Evolutionary conservation across 2,113 vertebrate genomes (phyloP), one percentile per base, ranked within the genome.

Genomic region (Callionymus lyra): DNA sequence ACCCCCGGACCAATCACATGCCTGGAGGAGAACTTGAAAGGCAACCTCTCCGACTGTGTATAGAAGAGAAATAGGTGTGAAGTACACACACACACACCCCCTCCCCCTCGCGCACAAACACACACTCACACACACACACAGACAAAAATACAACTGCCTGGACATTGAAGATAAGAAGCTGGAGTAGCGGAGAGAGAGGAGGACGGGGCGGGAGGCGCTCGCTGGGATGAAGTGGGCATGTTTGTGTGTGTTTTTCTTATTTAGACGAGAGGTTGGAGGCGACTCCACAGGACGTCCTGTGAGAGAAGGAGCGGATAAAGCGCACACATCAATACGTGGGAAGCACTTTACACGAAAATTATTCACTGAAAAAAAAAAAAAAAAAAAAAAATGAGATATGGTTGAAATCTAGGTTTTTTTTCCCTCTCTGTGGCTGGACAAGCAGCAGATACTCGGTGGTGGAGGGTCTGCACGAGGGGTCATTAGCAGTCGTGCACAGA

Each of bases 91-190:
- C 62, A 72, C 70, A 68, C 68, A 63, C 13, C 50, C 53, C 44
- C 36, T 38, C 34, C 6, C 10, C 16, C n/a, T 19, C 49, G 13
- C 33, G 38, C 44, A 46, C 27, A 47, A 19, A 47, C 53, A 42
- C 46, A 48, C 31, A 45, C 38, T 42, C 39, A 50, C 46, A 38
- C 45, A 47, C 44, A 70, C 43, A 74, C 54, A 60, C 50, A 74
- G 43, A 73, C 65, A 72, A 64, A 70, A 71, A 69, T 50, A 41
- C 78, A 68, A 74, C 72, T 72, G 82, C 72, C 82, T 85, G 83
- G 70, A 77, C 50, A 40, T 59, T 71, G 53, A 50, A 78, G 80
- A 84, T 83, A 83, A 84, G 80, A 68, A 75, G 59, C 62, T 44
- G 8, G 21, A 4, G 52, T 54, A 70, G 66, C 66, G 68, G 50